phyloP scores from a whole-genome alignment of 2,888 invertebrate genomes.

The Andrena camellia region DNA sequence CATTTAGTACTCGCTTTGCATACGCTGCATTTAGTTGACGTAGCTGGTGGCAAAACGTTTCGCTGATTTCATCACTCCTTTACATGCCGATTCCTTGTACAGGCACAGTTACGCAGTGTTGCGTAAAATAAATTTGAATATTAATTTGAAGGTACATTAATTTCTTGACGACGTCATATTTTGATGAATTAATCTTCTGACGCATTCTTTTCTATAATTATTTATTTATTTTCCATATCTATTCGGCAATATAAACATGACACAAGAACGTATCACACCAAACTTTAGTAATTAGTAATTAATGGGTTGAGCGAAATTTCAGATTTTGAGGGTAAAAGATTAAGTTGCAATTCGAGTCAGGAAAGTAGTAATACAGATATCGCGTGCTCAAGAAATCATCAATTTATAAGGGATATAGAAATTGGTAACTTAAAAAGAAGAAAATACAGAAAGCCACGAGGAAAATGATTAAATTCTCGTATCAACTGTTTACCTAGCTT shows the following conservation, averaged over 20 bases:
- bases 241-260: too few species aligned
- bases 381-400: too few species aligned
- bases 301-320: too few species aligned
- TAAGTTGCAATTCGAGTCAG: too few species aligned
- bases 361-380: too few species aligned
- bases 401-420: background rate
- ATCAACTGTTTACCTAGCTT: background rate
- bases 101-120: background rate
- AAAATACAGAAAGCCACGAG: background rate
- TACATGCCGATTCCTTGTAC: background rate
- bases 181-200: background rate
- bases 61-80: constrained; percentile 15
- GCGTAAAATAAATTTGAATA: constrained; percentile 15
- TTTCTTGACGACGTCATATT: background rate
- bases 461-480: background rate
- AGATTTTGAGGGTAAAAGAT: too few species aligned
- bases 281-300: too few species aligned
- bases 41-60: constrained; percentile 19
- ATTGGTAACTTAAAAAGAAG: background rate
- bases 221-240: too few species aligned
- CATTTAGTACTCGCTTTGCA: constrained; percentile 36
- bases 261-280: too few species aligned
- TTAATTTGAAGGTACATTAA: background rate
- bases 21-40: constrained; percentile 20
- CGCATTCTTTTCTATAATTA: too few species aligned